phyloP scores from a whole-genome alignment of 2,113 vertebrate species.

The Campylorhamphus procurvoides region DNA sequence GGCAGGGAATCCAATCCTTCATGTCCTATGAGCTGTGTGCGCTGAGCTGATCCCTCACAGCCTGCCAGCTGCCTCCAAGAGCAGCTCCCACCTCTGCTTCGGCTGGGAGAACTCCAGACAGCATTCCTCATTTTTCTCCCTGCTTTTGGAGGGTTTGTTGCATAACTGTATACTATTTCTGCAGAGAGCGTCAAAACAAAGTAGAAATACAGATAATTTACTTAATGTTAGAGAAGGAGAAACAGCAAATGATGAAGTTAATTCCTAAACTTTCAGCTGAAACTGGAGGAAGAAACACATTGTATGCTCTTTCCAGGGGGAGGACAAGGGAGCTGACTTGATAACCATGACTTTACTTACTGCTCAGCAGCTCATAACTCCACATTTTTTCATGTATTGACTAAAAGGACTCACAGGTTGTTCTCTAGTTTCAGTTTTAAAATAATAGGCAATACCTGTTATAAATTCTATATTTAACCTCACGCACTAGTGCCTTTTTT shows the following conservation, averaged over 20 bases:
- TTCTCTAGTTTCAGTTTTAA: neutral
- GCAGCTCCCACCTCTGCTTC: neutral
- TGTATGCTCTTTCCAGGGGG: neutral
- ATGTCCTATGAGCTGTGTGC: neutral
- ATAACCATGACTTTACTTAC: neutral
- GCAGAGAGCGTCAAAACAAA: neutral
- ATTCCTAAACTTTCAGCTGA: neutral
- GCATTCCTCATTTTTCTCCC: neutral
- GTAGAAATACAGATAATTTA: neutral
- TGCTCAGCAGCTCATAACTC: neutral
- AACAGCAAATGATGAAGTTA: neutral
- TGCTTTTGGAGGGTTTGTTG: neutral
- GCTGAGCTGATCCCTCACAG: neutral
- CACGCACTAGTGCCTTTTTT: neutral
- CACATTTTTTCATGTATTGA: neutral
- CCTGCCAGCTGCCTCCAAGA: rapidly evolving
- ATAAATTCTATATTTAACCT: neutral
- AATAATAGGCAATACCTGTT: neutral
- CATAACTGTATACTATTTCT: neutral
- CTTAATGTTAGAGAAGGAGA: neutral
- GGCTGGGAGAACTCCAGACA: neutral
- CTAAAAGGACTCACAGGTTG: neutral
- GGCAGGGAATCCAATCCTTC: neutral
- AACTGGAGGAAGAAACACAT: neutral
- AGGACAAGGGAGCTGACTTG: neutral